phyloP scores from a whole-genome alignment of 2,888 invertebrate species.

The Drosophila demipolita region DNA sequence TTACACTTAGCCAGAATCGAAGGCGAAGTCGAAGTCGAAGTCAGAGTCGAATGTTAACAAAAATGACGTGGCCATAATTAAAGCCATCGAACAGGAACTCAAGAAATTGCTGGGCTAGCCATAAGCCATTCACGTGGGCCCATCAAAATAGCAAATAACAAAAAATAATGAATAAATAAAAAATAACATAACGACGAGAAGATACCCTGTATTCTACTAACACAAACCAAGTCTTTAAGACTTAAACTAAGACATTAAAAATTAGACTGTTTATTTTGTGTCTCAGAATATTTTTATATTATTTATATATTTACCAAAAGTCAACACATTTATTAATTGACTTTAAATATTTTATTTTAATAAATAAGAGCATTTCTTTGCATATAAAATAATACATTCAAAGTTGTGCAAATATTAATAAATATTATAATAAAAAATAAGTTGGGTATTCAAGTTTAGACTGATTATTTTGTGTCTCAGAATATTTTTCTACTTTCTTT shows the following conservation, averaged over 20 bases:
- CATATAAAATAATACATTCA: too few relatives aligned
- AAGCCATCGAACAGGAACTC: constrained; percentile 64
- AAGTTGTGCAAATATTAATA: not conserved
- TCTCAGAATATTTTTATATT: not conserved
- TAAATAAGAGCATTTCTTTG: too few relatives aligned
- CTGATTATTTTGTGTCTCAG: not conserved
- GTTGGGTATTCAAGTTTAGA: not conserved
- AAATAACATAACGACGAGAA: not conserved
- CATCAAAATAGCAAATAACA: constrained; percentile 15
- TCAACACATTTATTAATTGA: not conserved
- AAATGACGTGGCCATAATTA: constrained; percentile 60
- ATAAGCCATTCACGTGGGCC: constrained; percentile 51
- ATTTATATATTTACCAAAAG: not conserved
- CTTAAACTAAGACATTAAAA: not conserved
- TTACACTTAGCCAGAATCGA: constrained; percentile 11
- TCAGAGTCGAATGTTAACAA: constrained; percentile 6
- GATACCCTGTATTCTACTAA: not conserved
- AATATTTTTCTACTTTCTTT: not conserved
- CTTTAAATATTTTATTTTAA: not conserved
- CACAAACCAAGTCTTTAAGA: not conserved
- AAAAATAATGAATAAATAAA: not conserved
- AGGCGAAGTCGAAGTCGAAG: not conserved
- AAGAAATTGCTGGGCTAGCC: constrained; percentile 39
- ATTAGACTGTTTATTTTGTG: not conserved
- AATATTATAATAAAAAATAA: not conserved